A percentile compares a stretch with the other conserved stretches of the same genome.
Conservation (phyloP, 2,797 vertebrate species). For the Melanotaenia trifasciata region DNA sequence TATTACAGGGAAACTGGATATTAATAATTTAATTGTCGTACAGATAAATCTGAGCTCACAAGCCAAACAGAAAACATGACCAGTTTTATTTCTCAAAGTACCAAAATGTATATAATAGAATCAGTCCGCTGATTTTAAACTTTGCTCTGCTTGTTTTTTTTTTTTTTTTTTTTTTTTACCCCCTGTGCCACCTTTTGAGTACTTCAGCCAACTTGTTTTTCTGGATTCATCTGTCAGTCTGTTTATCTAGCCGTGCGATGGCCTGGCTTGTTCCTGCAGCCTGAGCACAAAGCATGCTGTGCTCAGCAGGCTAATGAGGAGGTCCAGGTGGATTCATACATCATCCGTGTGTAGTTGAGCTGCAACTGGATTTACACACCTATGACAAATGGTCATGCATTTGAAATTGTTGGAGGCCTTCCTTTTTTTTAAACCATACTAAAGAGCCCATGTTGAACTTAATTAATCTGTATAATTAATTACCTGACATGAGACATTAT, state of each 20-base stretch:
- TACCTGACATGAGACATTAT: slow-evolving; percentile 77
- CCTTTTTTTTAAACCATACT: slow-evolving; percentile 64
- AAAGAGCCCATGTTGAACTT: slow-evolving; percentile 79
- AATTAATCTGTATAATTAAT: slow-evolving; percentile 85
- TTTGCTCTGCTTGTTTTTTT: not conserved
- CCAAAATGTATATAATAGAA: not conserved
- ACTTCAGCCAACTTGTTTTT: slow-evolving; percentile 62
- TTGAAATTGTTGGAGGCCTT: slow-evolving; percentile 70
- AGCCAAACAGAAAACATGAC: slow-evolving; percentile 7
- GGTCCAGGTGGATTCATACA: slow-evolving; percentile 68
- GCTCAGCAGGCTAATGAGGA: slow-evolving; percentile 71
- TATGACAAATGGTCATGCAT: slow-evolving; percentile 71
- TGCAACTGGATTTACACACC: slow-evolving; percentile 69
- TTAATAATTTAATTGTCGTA: slow-evolving; percentile 4
- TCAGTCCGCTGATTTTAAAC: not conserved
- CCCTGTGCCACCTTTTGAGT: slow-evolving; percentile 41
- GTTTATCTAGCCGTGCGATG: slow-evolving; percentile 60
- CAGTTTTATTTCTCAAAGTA: not conserved
- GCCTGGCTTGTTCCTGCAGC: slow-evolving; percentile 67
- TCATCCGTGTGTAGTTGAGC: slow-evolving; percentile 64
- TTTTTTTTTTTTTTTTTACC: not conserved
- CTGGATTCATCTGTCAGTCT: slow-evolving; percentile 63
- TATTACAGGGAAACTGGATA: not conserved
- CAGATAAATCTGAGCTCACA: not conserved
- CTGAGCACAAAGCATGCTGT: slow-evolving; percentile 48